Percentiles rank a stretch among this genome's conserved stretches.
phyloP scores from a whole-genome alignment of 2,888 invertebrate genomes.

The Capitulum mitella region DNA sequence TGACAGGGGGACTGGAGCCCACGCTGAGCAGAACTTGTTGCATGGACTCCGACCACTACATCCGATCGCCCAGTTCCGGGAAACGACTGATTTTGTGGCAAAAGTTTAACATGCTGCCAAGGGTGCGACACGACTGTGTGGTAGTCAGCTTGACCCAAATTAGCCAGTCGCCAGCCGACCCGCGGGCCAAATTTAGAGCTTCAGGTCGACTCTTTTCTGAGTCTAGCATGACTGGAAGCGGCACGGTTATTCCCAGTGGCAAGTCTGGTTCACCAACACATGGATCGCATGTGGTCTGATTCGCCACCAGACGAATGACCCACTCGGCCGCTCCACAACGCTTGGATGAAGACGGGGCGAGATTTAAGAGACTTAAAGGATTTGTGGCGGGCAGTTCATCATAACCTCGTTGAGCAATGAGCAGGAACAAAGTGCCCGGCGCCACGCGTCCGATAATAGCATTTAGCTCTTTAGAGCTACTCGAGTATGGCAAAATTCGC shows the following conservation, averaged over 20 bases:
- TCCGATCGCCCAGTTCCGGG: too few species aligned
- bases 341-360: neutral
- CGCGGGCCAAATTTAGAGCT: too few species aligned
- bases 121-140: too few species aligned
- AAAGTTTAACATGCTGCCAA: too few species aligned
- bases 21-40: too few species aligned
- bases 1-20: too few species aligned
- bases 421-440: conserved; percentile 5
- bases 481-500: conserved; percentile 14
- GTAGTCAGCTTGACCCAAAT: too few species aligned
- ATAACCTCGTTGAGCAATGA: conserved; percentile 19
- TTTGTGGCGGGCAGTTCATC: conserved; percentile 12
- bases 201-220: neutral
- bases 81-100: too few species aligned
- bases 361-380: conserved; percentile 12
- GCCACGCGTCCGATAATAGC: conserved; percentile 13
- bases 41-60: too few species aligned
- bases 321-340: neutral
- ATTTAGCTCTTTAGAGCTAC: conserved; percentile 3
- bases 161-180: too few species aligned
- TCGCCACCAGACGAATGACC: neutral
- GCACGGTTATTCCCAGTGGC: neutral
- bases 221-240: neutral
- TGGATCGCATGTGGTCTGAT: neutral
- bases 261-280: neutral